Evolutionary conservation across 2,797 vertebrate species (phyloP), one percentile per base, ranked within the genome.

Genomic region (Astyanax mexicanus): DNA sequence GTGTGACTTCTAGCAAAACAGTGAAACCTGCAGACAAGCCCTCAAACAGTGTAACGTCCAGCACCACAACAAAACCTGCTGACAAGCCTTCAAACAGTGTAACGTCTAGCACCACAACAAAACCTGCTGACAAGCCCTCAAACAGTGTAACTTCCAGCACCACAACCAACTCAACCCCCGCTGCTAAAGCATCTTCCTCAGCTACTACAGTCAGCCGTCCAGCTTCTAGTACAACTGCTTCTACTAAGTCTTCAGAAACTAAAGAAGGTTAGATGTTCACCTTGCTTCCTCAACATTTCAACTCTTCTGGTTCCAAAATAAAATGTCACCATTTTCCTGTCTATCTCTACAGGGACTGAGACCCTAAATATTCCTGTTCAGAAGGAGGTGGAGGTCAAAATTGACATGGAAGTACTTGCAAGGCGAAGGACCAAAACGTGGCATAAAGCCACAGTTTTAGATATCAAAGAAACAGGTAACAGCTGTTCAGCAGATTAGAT

Each of bases 391-490:
- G 78, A 87, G 58, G n/a, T 93, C 29, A 83, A 47, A 0, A 81
- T 88, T 27, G 77, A 81, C 71, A 86, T 86, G 85, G 74, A 19
- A 4, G 81, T 92, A 54, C 68, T 92, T 52, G 90, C 87, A 25
- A 86, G 81, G 71, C 85, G 80, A 58, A 84, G 68, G 65, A 52
- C 61, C 15, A 80, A 85, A 75, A 82, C 61, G 12, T 93, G 92
- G 92, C 76, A 88, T 42, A 67, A 69, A 1, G 91, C 88, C 1
- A 86, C 85, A 69, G 75, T 92, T 68, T 35, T 86, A 7, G 90
- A 88, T 8, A 83, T 90, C 2, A 25, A 86, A 74, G 69, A 77
- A 38, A 87, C 66, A 21, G 89, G 91, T 92, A 83, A 79, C 58
- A 65, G 6, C 10, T 13, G n/a, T 13, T 4, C 15, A 19, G 4